Evolutionary conservation across 2,888 invertebrate genomes (phyloP).

Genomic region (Epinotia ramella): DNA sequence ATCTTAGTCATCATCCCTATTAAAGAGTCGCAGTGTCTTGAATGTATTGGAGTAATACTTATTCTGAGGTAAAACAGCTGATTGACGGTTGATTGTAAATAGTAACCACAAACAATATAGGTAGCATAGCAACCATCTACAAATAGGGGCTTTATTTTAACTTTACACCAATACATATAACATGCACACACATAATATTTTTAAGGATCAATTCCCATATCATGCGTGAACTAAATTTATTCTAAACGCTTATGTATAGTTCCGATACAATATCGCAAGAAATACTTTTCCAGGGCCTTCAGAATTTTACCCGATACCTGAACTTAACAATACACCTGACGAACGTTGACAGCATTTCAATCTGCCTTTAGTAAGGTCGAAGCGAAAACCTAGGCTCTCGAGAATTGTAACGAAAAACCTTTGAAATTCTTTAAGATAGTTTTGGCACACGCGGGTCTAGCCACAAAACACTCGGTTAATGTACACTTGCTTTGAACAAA

Average conservation of each 20-base stretch:
- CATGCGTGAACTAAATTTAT: not conserved
- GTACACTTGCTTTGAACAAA: not conserved
- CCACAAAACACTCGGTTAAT: not conserved
- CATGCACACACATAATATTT: too few relatives aligned
- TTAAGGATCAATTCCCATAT: not conserved
- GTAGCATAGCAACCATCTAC: too few relatives aligned
- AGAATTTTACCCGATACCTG: conserved; percentile 16
- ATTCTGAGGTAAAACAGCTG: too few relatives aligned
- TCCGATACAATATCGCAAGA: conserved; percentile 1
- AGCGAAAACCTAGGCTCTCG: conserved; percentile 26
- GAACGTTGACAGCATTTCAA: conserved; percentile 31
- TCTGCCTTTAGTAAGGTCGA: conserved; percentile 29
- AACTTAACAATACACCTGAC: conserved; percentile 30
- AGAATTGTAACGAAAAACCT: conserved; percentile 33
- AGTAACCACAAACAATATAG: too few relatives aligned
- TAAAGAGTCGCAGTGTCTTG: too few relatives aligned
- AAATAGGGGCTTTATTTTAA: too few relatives aligned
- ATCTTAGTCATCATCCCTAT: too few relatives aligned
- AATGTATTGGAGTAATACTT: too few relatives aligned
- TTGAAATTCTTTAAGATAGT: conserved; percentile 26
- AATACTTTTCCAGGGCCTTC: conserved; percentile 15
- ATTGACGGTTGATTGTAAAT: too few relatives aligned
- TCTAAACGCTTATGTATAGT: not conserved
- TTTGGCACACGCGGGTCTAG: not conserved
- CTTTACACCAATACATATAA: too few relatives aligned